Conservation (phyloP, 2,888 invertebrate species). For the Heliothis peltigera region DNA sequence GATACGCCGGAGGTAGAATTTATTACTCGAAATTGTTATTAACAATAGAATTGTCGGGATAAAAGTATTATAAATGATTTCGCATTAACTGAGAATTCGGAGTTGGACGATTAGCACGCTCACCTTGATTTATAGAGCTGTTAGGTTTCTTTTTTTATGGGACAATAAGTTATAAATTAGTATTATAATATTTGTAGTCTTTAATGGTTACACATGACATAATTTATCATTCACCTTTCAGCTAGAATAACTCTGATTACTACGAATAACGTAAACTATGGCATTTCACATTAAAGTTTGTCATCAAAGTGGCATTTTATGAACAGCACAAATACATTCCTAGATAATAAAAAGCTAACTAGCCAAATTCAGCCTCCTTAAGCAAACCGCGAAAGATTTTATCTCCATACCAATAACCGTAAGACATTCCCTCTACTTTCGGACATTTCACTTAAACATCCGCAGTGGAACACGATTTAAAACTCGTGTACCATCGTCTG, state of each 20-base stretch:
- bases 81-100: slow-evolving; percentile 63
- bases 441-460: slow-evolving; percentile 62
- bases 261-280: neutral
- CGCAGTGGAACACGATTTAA: slow-evolving; percentile 64
- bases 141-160: slow-evolving; percentile 53
- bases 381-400: slow-evolving; percentile 29
- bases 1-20: slow-evolving; percentile 74
- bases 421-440: slow-evolving; percentile 38
- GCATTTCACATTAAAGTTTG: neutral
- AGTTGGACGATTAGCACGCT: slow-evolving; percentile 68
- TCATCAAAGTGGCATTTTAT: neutral
- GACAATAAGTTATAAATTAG: slow-evolving; percentile 46
- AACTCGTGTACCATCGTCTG: slow-evolving; percentile 64
- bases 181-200: slow-evolving; percentile 46
- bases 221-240: slow-evolving; percentile 18
- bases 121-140: slow-evolving; percentile 59
- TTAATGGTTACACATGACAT: slow-evolving; percentile 34
- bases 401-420: slow-evolving; percentile 37
- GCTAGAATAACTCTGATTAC: neutral
- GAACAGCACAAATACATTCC: neutral
- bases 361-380: slow-evolving; percentile 17
- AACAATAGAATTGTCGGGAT: slow-evolving; percentile 66
- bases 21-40: slow-evolving; percentile 70
- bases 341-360: slow-evolving; percentile 5
- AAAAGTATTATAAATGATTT: slow-evolving; percentile 68